phyloP scores from a whole-genome alignment of 2,888 invertebrate genomes.

The Unio pictorum region DNA sequence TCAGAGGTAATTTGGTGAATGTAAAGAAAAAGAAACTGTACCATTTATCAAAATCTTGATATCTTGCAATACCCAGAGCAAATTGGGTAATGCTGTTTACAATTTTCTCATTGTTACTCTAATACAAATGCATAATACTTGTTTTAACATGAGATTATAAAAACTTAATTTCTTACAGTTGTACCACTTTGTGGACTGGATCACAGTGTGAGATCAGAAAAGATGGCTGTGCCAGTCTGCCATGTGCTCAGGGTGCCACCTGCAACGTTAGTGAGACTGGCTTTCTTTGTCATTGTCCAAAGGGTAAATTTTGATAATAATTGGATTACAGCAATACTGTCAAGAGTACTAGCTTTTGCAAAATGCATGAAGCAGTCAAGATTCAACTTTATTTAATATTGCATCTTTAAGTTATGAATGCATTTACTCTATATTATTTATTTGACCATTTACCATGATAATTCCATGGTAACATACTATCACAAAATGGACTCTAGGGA shows the following conservation, averaged over 20 bases:
- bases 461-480: no score
- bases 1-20: no score
- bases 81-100: constrained; percentile 1
- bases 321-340: neutral
- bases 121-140: neutral
- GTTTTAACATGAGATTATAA: neutral
- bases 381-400: no score
- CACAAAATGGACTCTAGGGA: no score
- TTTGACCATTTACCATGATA: no score
- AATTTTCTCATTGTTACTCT: neutral
- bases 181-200: constrained; percentile 41
- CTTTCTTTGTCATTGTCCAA: constrained; percentile 32
- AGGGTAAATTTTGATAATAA: constrained; percentile 17
- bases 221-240: constrained; percentile 45
- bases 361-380: no score
- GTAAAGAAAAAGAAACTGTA: no score
- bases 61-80: no score
- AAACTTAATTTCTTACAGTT: constrained; percentile 19
- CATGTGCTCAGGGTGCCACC: constrained; percentile 46
- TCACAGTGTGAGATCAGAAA: constrained; percentile 37
- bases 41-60: no score
- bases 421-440: no score
- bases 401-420: no score
- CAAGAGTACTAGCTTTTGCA: no score
- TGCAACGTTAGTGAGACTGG: constrained; percentile 34